These are phyloP conservation scores for Eupithecia centaureata DNA, from an alignment of 2,888 invertebrate species.

Conservation along the genomic window DNA sequence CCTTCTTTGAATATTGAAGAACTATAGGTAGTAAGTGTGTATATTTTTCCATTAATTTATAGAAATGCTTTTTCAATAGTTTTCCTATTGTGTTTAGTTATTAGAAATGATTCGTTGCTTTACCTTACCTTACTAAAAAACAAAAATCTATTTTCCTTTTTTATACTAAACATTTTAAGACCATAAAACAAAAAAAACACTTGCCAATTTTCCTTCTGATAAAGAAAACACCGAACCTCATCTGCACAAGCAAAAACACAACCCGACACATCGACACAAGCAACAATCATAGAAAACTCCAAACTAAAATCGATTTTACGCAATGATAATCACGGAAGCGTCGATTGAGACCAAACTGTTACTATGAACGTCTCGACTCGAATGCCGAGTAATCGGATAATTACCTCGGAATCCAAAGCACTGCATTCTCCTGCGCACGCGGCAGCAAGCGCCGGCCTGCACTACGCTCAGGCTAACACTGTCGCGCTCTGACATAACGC, in stretches of 20 bases:
- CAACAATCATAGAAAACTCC: conserved; percentile 35
- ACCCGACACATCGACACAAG: conserved; percentile 59
- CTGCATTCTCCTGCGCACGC: conserved; percentile 79
- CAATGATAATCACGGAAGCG: conserved; percentile 39
- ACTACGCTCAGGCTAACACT: conserved; percentile 68
- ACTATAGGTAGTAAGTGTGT: not conserved
- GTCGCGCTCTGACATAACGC: conserved; percentile 76
- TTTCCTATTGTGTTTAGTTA: not conserved
- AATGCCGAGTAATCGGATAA: conserved; percentile 45
- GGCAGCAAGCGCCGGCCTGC: conserved; percentile 71
- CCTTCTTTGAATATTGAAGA: not conserved
- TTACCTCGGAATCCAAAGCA: conserved; percentile 80
- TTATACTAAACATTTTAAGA: not conserved
- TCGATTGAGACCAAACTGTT: not conserved
- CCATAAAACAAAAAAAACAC: conserved; percentile 48
- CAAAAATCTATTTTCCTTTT: not conserved
- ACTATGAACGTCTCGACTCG: conserved; percentile 30
- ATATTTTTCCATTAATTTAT: too few species aligned
- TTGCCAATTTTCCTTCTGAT: conserved; percentile 69
- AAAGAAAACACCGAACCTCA: conserved; percentile 69
- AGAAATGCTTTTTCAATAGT: not conserved
- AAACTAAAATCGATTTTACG: conserved; percentile 61
- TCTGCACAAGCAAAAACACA: conserved; percentile 59
- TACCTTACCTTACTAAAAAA: not conserved
- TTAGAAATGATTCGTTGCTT: not conserved